Percentiles rank a stretch among this genome's conserved stretches.
phyloP scores from a whole-genome alignment of 2,797 vertebrate genomes.

The Tarsius wallacei region DNA sequence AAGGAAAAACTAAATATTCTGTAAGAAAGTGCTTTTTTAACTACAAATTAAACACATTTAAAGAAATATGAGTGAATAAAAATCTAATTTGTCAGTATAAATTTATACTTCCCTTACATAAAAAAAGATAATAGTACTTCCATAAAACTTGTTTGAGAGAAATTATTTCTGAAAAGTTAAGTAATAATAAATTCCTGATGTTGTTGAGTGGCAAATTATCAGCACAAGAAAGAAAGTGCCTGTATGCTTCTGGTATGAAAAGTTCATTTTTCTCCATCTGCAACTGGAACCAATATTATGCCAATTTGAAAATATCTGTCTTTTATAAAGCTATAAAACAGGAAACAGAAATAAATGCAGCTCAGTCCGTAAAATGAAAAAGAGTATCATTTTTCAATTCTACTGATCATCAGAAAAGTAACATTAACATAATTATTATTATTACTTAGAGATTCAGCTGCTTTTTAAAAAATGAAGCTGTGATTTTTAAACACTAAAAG shows the following conservation, averaged over 20 bases:
- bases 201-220: slow-evolving; percentile 43
- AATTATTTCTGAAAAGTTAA: slow-evolving; percentile 77
- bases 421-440: slow-evolving; percentile 39
- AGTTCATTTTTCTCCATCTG: slow-evolving; percentile 76
- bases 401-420: slow-evolving; percentile 55
- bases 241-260: slow-evolving; percentile 83
- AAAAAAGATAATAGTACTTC: slow-evolving; percentile 65
- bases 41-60: slow-evolving; percentile 83
- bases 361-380: slow-evolving; percentile 55
- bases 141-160: slow-evolving; percentile 50
- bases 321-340: slow-evolving; percentile 82
- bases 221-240: slow-evolving; percentile 73
- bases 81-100: slow-evolving; percentile 75
- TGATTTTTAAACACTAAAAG: slow-evolving; percentile 46
- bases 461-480: neutral
- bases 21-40: slow-evolving; percentile 78
- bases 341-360: slow-evolving; percentile 79
- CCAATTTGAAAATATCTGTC: slow-evolving; percentile 82
- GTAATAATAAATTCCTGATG: slow-evolving; percentile 81
- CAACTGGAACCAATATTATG: slow-evolving; percentile 84
- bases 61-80: slow-evolving; percentile 78
- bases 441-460: neutral
- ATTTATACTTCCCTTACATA: slow-evolving; percentile 72
- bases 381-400: slow-evolving; percentile 52
- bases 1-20: slow-evolving; percentile 76